Evolutionary conservation across 1,140 invertebrate genomes (phyloP).

Genomic region (Lasioglossum baleicum): DNA sequence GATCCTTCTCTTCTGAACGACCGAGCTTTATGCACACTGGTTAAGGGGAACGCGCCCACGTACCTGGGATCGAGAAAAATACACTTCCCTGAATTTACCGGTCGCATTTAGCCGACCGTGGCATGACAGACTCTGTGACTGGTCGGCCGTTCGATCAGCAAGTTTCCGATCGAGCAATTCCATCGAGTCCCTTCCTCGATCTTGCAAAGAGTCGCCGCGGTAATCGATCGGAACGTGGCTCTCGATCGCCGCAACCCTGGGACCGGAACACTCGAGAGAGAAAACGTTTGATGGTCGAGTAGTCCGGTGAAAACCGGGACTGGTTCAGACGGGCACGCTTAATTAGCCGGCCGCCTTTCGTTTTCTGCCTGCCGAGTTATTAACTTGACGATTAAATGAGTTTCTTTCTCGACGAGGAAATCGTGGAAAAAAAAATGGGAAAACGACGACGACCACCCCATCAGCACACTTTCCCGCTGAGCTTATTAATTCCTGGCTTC

Average conservation of each 20-base stretch:
- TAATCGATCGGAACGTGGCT: constrained; percentile 60
- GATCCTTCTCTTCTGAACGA: too few species aligned
- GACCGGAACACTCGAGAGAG: constrained; percentile 57
- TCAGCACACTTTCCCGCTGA: too few species aligned
- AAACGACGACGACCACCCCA: too few species aligned
- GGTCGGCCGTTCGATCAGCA: background rate
- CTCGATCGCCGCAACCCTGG: constrained; percentile 56
- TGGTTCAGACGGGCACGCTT: constrained; percentile 52
- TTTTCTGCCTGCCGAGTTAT: constrained; percentile 50
- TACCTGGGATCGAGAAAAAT: background rate
- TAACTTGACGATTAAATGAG: background rate
- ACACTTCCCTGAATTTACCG: constrained; percentile 35
- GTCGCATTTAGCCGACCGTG: constrained; percentile 38
- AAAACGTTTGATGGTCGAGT: constrained; percentile 60
- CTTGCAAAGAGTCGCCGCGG: constrained; percentile 47
- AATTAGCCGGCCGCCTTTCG: constrained; percentile 61
- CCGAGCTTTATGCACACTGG: background rate
- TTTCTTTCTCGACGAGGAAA: too few species aligned
- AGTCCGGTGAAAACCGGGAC: constrained; percentile 55
- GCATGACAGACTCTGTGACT: constrained; percentile 23
- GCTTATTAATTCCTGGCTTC: too few species aligned
- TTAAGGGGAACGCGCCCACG: background rate
- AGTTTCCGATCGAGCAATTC: constrained; percentile 24
- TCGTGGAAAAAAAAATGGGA: too few species aligned
- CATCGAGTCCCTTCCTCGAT: too few species aligned